A percentile compares a stretch with the other conserved stretches of the same genome.
Evolutionary conservation across 2,797 vertebrate genomes (phyloP).

Genomic region (Gobionotothen gibberifrons): DNA sequence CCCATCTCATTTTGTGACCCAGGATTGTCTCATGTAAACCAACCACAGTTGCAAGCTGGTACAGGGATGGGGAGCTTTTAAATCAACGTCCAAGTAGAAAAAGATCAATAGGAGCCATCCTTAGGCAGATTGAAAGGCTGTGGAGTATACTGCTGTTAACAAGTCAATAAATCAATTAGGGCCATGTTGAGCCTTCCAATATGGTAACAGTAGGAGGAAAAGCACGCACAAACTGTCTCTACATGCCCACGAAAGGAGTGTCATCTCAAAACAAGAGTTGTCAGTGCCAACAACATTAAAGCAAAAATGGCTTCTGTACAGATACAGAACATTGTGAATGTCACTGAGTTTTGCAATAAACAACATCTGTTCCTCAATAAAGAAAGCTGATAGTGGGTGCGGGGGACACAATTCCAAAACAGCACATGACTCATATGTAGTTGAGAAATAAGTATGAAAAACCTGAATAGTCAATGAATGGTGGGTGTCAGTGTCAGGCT

Average conservation of each 20-base stretch:
- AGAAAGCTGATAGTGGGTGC: slow-evolving; percentile 41
- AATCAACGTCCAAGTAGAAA: slow-evolving; percentile 21
- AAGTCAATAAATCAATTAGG: slow-evolving; percentile 60
- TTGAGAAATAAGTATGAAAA: slow-evolving; percentile 51
- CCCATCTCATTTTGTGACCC: background rate
- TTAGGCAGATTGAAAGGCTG: slow-evolving; percentile 27
- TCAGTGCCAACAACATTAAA: slow-evolving; percentile 4
- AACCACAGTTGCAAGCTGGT: background rate
- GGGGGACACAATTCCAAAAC: slow-evolving; percentile 47
- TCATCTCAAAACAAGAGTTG: background rate
- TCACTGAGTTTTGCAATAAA: slow-evolving; percentile 20
- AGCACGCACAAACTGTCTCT: slow-evolving; percentile 12
- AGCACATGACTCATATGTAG: slow-evolving; percentile 63
- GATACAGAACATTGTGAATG: background rate
- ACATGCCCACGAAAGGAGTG: slow-evolving; percentile 23
- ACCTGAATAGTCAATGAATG: slow-evolving; percentile 19
- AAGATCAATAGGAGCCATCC: slow-evolving; percentile 54
- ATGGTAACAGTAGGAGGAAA: slow-evolving; percentile 18
- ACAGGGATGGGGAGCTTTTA: background rate
- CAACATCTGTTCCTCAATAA: slow-evolving; percentile 14
- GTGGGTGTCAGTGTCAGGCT: slow-evolving; percentile 49
- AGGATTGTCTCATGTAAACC: background rate
- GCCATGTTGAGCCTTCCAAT: slow-evolving; percentile 17
- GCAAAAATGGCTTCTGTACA: background rate
- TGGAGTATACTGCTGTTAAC: slow-evolving; percentile 32